These are phyloP conservation scores for Nettapus auritus DNA, from an alignment of 2,113 vertebrate species.

Conservation along the genomic window DNA sequence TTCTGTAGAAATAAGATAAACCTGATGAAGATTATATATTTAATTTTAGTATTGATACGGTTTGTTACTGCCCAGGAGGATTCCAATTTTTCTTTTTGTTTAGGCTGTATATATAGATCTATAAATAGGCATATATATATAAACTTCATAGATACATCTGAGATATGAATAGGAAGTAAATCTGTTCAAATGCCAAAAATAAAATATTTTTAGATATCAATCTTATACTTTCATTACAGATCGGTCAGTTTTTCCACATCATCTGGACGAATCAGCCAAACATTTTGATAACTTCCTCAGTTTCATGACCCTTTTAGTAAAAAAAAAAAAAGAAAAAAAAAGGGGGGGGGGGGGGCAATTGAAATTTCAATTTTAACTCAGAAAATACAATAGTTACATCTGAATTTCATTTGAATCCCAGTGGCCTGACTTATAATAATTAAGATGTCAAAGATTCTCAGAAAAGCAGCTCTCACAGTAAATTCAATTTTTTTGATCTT, in stretches of 20 bases:
- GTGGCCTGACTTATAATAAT: background rate
- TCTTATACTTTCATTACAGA: background rate
- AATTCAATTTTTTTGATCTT: background rate
- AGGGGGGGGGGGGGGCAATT: no score
- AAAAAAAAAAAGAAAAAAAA: background rate
- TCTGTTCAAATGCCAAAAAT: background rate
- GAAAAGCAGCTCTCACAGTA: background rate
- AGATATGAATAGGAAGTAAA: background rate
- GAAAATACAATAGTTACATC: background rate
- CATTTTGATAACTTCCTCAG: background rate
- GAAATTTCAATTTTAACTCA: background rate
- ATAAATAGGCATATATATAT: no score
- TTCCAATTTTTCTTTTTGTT: background rate
- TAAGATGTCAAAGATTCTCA: background rate
- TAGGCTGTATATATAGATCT: background rate
- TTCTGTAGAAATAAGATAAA: background rate
- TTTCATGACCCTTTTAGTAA: background rate
- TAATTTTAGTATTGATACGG: background rate
- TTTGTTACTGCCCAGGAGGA: background rate
- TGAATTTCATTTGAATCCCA: background rate
- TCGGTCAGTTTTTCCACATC: background rate
- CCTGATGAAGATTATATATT: background rate
- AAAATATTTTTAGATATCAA: background rate
- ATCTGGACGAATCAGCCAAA: background rate
- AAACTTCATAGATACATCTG: background rate